These are phyloP conservation scores for Acanthopleura granulata DNA, from an alignment of 2,888 invertebrate genomes.

Conservation along the genomic window DNA sequence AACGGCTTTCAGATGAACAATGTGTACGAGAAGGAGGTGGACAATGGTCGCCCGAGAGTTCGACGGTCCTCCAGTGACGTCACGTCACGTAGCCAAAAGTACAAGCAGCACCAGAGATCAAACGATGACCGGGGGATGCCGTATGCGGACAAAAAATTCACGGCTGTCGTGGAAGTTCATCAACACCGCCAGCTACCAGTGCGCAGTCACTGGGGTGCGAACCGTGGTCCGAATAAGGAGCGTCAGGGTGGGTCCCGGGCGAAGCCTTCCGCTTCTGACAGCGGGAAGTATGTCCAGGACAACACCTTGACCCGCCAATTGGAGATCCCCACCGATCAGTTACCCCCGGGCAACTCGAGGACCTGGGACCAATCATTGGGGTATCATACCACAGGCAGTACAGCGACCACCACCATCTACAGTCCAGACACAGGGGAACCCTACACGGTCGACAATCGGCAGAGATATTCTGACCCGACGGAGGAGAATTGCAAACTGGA, in stretches of 20 bases:
- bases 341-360: not conserved
- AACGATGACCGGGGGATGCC: not conserved
- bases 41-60: not conserved
- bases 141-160: constrained; percentile 3
- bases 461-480: not conserved
- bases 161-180: constrained; percentile 11
- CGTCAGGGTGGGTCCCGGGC: not conserved
- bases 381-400: not conserved
- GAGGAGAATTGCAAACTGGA: not conserved
- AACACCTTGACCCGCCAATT: not conserved
- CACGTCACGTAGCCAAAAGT: not conserved
- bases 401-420: not conserved
- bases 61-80: not conserved
- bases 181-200: not conserved
- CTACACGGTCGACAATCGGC: not conserved
- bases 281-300: not conserved
- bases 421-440: not conserved
- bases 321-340: not conserved
- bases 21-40: not conserved
- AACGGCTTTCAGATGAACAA: not conserved
- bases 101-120: not conserved
- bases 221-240: constrained; percentile 14
- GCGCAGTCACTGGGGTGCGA: constrained; percentile 7
- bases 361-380: not conserved
- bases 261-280: not conserved